These are phyloP conservation scores for Liparis tanakae DNA, from an alignment of 2,797 vertebrate genomes.

Conservation along the genomic window DNA sequence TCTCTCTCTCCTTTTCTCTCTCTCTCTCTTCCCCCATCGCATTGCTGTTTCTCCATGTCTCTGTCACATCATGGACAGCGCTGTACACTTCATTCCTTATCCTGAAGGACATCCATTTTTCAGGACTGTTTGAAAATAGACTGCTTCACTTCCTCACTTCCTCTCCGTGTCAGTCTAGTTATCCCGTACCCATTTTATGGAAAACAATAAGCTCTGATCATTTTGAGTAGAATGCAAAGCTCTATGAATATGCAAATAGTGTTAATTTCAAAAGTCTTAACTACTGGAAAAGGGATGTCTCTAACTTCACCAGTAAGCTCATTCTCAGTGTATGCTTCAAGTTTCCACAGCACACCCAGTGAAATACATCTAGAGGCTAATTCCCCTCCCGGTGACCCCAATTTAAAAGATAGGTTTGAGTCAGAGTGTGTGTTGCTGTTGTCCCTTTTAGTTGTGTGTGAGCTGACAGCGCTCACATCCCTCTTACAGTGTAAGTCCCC, in stretches of 20 bases:
- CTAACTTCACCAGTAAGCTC: not conserved
- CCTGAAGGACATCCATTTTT: conserved; percentile 71
- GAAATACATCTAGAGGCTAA: not conserved
- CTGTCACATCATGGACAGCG: conserved; percentile 2
- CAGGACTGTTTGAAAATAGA: conserved; percentile 70
- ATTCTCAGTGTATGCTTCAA: not conserved
- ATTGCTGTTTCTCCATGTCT: conserved; percentile 10
- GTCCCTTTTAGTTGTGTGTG: not conserved
- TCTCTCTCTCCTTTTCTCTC: conserved; percentile 1
- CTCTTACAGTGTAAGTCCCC: not conserved
- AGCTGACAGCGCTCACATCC: not conserved
- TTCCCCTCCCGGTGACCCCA: not conserved
- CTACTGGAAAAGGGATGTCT: not conserved
- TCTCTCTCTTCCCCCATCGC: conserved; percentile 2
- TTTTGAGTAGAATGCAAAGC: not conserved
- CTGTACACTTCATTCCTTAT: conserved; percentile 25
- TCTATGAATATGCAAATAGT: not conserved
- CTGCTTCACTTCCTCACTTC: conserved; percentile 23
- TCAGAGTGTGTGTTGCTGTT: not conserved
- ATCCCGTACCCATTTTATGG: not conserved
- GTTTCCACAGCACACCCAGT: not conserved
- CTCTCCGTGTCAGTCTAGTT: not conserved
- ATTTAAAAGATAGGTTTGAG: not conserved
- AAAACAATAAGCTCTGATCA: conserved; percentile 2
- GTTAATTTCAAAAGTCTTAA: not conserved